Percentiles rank a stretch among this genome's conserved stretches.
These are phyloP conservation scores for Tetramorium parvispinum DNA, from an alignment of 1,140 invertebrate species.

Conservation along the genomic window DNA sequence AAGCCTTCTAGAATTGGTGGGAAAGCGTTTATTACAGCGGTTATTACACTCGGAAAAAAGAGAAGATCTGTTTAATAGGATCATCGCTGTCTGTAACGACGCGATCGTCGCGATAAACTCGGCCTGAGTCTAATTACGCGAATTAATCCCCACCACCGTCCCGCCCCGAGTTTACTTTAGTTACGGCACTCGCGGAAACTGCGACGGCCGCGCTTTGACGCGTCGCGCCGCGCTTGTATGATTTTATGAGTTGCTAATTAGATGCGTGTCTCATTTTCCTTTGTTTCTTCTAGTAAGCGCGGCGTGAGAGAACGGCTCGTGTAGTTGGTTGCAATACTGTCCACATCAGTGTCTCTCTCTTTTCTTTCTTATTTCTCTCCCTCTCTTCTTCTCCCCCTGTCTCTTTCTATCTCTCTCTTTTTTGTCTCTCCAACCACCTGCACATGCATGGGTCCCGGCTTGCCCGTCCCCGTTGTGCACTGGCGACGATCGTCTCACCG, in stretches of 20 bases:
- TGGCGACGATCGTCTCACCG: constrained; percentile 60
- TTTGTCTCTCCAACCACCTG: constrained; percentile 78
- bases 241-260: constrained; percentile 56
- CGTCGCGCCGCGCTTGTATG: neutral
- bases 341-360: neutral
- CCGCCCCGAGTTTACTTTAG: neutral
- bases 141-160: neutral
- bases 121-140: constrained; percentile 12
- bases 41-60: neutral
- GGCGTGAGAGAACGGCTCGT: constrained; percentile 55
- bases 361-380: neutral
- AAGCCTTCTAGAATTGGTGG: neutral
- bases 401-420: constrained; percentile 2
- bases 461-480: constrained; percentile 73
- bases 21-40: neutral
- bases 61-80: constrained; percentile 4
- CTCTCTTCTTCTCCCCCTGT: neutral
- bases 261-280: constrained; percentile 57
- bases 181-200: neutral
- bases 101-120: constrained; percentile 17
- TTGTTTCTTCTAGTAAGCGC: constrained; percentile 81
- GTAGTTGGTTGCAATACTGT: constrained; percentile 69
- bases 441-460: constrained; percentile 82
- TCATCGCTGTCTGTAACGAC: neutral
- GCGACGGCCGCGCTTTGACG: constrained; percentile 15